Evolutionary conservation across 92 coral and sea anemone species (phyloP), one percentile per base, ranked within the genome.

Genomic region (Actinernus sp.): DNA sequence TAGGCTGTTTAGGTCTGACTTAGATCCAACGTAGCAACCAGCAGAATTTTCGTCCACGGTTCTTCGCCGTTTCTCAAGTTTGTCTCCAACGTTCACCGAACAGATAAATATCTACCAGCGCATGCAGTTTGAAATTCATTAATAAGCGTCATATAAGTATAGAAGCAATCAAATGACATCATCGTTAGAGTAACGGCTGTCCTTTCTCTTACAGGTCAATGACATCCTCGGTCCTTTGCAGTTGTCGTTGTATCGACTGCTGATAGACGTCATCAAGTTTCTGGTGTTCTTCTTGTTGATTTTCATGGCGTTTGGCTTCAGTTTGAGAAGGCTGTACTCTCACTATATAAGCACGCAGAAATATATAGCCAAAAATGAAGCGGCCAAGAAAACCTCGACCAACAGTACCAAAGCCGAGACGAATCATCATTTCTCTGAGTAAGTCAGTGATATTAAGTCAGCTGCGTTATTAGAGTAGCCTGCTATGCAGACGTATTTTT

Each of bases 261-360:
- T 89, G 14, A 68, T 71, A 0, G 96, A 89, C 61, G 87, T 89
- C 55, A 25, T 68, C 21, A 89, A 82, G 78, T 77, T 86, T 55
- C 62, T 82, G 28, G 58, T 81, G 46, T 86, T 86, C 57, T 81
- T 81, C 47, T 74, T 53, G 17, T 59, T 76, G 50, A 59, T 91
- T 32, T 86, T 91, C 47, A 31, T 81, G 43, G 88, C 93, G 2
- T 86, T 91, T 56, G 93, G 81, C 3, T 55, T 91, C 58, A 85
- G 97, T 23, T 53, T 91, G 31, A 81, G 91, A 26, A 84, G 82
- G 28, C 81, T 89, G 40, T 89, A 89, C 53, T 89, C 96, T n/a
- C 88, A 91, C 48, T 82, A 86, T 46, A 69, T 77, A 52, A 88
- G 65, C 31, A 73, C 83, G 0, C 90, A 77, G 86, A 55, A 79